Evolutionary conservation across 2,797 vertebrate species (phyloP).

Genomic region (Poecilia picta): DNA sequence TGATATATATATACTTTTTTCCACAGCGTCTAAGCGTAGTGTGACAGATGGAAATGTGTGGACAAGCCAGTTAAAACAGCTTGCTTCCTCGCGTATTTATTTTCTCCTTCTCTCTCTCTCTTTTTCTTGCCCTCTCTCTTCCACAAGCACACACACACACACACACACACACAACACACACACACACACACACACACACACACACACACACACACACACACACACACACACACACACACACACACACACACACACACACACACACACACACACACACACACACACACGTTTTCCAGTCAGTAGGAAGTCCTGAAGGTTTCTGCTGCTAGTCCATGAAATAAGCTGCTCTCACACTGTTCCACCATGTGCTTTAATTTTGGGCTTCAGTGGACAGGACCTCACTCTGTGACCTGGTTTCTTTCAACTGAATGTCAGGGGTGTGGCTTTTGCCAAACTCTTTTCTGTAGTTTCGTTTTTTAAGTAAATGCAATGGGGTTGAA

Average conservation of each 20-base stretch:
- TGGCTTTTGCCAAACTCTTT: slow-evolving; percentile 28
- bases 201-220: no score
- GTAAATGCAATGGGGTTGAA: background rate
- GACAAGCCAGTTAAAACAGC: slow-evolving; percentile 54
- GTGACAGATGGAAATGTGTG: slow-evolving; percentile 68
- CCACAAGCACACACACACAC: background rate
- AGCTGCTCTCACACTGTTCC: slow-evolving; percentile 74
- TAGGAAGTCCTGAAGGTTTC: slow-evolving; percentile 70
- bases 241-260: slow-evolving; percentile 4
- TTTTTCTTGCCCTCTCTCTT: background rate
- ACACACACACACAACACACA: slow-evolving; percentile 19
- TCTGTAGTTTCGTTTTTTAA: slow-evolving; percentile 25
- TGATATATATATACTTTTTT: slow-evolving; percentile 48
- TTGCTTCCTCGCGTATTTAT: slow-evolving; percentile 42
- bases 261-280: no score
- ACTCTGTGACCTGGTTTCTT: slow-evolving; percentile 66
- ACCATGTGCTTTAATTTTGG: slow-evolving; percentile 76
- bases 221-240: slow-evolving; percentile 8
- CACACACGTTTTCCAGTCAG: slow-evolving; percentile 29
- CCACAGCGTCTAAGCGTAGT: slow-evolving; percentile 47
- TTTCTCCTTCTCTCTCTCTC: background rate
- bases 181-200: slow-evolving; percentile 8
- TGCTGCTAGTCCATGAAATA: slow-evolving; percentile 79
- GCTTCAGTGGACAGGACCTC: slow-evolving; percentile 74
- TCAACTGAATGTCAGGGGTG: slow-evolving; percentile 49